Evolutionary conservation across 1,140 invertebrate species (phyloP), one percentile per base, ranked within the genome.

Genomic region (Potamilus streckersoni): DNA sequence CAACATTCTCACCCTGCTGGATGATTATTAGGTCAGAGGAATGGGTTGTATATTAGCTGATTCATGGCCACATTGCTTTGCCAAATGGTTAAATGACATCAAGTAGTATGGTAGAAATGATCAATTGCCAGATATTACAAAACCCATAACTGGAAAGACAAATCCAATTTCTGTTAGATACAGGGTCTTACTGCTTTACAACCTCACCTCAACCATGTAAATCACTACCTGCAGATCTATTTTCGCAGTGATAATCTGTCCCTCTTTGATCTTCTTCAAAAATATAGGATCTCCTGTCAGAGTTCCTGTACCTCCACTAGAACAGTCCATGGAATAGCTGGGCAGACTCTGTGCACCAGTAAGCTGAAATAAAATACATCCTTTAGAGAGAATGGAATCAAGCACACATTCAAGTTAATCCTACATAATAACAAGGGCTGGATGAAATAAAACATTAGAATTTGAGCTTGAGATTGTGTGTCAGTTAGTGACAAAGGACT

Each of bases 211-310:
- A 67, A 11, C 19, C 3, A 31, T 17, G 19, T 68, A 27, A 68
- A 68, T 49, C 1, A 38, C 81, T 81, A 90, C 89, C 81, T 85
- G 83, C 17, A 89, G 76, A 69, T 88, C 86, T 71, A 90, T 85
- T 67, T 81, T 85, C 2, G 87, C 89, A 19, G 82, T 87, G 61
- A 90, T 64, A 13, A 59, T 74, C 23, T 81, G 78, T 11, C 78
- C 67, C 38, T 82, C 81, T 61, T 82, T 84, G 13, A 88, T 78
- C 73, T 85, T 86, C 73, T 86, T 87, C 56, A 89, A 56, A 6
- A 78, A 16, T 16, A 90, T 74, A 1, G 85, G 78, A 49, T 83
- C 81, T 8, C 87, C 87, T 23, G 84, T 85, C 15, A 90, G 66
- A 17, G 67, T 84, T 6, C 83, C 86, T 58, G 75, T 68, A 1